These are phyloP conservation scores for Muscicapa comitata DNA, from an alignment of 2,797 vertebrate genomes.

Conservation along the genomic window DNA sequence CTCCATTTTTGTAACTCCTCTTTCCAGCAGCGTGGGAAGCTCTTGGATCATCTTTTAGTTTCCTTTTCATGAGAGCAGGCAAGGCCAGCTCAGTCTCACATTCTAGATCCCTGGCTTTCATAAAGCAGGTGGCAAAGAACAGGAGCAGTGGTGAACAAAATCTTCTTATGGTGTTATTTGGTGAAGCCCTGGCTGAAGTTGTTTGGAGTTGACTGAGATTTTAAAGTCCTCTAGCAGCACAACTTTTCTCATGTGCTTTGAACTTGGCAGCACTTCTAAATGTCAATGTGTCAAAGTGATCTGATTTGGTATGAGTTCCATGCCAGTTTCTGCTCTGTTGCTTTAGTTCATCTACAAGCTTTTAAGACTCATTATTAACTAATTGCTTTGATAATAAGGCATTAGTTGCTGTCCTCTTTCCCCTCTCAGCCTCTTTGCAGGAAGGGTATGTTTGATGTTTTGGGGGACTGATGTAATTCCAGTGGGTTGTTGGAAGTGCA, in stretches of 20 bases:
- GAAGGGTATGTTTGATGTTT: background rate
- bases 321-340: background rate
- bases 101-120: background rate
- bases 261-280: background rate
- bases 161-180: rapidly evolving
- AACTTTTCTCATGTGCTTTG: background rate
- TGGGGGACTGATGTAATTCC: background rate
- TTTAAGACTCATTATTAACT: background rate
- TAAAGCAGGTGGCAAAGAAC: background rate
- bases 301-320: background rate
- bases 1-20: background rate
- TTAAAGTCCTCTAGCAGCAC: background rate
- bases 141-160: background rate
- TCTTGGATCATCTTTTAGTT: background rate
- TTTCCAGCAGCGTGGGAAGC: background rate
- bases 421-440: background rate
- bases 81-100: background rate
- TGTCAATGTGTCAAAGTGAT: background rate
- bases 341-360: background rate
- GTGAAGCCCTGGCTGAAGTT: background rate
- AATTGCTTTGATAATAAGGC: background rate
- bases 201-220: background rate
- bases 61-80: background rate
- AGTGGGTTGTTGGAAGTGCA: background rate
- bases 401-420: background rate